These are phyloP conservation scores for Parapristionchus giblindavisi DNA, from an alignment of 2,888 invertebrate species.

Conservation along the genomic window DNA sequence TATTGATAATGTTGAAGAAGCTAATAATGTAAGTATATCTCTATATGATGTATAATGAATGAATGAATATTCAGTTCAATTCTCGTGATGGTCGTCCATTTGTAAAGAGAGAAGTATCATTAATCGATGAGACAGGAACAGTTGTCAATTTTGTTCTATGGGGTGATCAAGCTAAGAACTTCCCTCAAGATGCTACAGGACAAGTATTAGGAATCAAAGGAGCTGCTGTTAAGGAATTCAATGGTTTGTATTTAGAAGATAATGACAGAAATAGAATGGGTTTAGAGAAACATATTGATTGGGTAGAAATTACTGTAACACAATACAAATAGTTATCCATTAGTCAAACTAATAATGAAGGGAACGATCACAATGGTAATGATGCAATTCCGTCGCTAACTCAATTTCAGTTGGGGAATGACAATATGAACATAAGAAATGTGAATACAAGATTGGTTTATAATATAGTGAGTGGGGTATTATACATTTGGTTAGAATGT, in stretches of 20 bases:
- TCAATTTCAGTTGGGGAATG: too few relatives aligned
- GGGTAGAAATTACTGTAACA: too few relatives aligned
- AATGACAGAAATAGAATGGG: neutral
- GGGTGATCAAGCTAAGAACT: constrained; percentile 79
- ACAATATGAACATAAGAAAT: too few relatives aligned
- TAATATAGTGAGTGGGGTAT: too few relatives aligned
- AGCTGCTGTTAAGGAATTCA: constrained; percentile 85
- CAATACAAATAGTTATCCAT: too few relatives aligned
- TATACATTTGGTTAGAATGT: neutral
- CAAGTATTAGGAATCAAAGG: constrained; percentile 87
- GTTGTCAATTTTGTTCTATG: constrained; percentile 76
- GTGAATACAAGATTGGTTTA: too few relatives aligned
- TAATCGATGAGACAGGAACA: constrained; percentile 18
- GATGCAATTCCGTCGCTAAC: neutral
- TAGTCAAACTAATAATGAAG: neutral
- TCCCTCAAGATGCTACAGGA: constrained; percentile 74
- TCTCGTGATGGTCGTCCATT: constrained; percentile 71
- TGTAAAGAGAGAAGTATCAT: constrained; percentile 83
- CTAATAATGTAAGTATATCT: constrained; percentile 38
- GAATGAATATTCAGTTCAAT: constrained; percentile 44
- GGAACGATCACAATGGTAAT: neutral
- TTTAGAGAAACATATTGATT: neutral
- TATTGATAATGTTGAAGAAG: constrained; percentile 57
- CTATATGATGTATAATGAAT: neutral
- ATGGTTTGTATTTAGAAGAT: constrained; percentile 75